Conservation (phyloP, 2,797 vertebrate species). For the Chiropotes sagulatus region DNA sequence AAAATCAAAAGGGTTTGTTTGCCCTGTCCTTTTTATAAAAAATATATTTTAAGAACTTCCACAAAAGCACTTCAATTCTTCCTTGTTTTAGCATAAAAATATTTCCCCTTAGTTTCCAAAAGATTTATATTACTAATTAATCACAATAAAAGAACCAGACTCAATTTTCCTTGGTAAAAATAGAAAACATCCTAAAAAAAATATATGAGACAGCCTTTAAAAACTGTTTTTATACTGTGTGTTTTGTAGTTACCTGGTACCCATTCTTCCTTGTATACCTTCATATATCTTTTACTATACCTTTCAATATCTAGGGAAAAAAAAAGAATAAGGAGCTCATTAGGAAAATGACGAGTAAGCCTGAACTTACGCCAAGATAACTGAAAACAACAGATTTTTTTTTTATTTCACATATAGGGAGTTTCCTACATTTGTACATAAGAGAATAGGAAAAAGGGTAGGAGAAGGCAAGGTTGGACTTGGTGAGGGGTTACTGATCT, state of each 20-base stretch:
- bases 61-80: background rate
- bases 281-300: conserved; percentile 82
- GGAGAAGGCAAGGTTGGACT: background rate
- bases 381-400: background rate
- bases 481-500: background rate
- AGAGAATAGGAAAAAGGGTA: background rate
- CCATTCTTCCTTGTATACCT: conserved; percentile 78
- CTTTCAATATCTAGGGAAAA: conserved; percentile 78
- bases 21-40: background rate
- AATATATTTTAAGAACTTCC: background rate
- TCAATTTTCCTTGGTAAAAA: background rate
- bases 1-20: background rate
- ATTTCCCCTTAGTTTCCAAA: conserved; percentile 30
- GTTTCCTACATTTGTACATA: background rate
- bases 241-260: conserved; percentile 76
- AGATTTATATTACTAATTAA: conserved; percentile 6
- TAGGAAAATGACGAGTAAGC: conserved; percentile 14
- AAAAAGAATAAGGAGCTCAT: conserved; percentile 18
- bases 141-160: background rate
- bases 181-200: conserved; percentile 44
- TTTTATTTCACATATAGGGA: background rate
- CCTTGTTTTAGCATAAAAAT: conserved; percentile 16
- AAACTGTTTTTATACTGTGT: conserved; percentile 27
- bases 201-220: background rate
- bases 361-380: conserved; percentile 15